These are phyloP conservation scores for Sialis lutaria DNA, from an alignment of 2,888 invertebrate species.

Conservation along the genomic window DNA sequence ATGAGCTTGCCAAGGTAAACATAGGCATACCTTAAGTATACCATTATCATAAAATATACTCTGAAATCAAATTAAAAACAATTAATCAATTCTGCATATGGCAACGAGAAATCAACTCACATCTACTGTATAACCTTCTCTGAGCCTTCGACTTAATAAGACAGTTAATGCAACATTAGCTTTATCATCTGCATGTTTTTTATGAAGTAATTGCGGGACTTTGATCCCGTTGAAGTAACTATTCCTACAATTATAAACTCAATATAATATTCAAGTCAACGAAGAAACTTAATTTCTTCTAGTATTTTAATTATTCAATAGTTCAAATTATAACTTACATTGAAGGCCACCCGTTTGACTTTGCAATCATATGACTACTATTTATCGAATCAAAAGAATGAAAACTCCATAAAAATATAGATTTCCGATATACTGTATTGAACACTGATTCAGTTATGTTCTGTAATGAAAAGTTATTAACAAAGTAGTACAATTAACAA, in stretches of 20 bases:
- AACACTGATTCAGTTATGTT: background rate
- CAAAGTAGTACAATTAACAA: background rate
- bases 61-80: slow-evolving; percentile 22
- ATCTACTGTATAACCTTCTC: slow-evolving; percentile 58
- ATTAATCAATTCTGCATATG: no score
- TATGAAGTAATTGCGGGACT: slow-evolving; percentile 34
- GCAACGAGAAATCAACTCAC: slow-evolving; percentile 17
- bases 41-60: slow-evolving; percentile 32
- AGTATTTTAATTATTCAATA: background rate
- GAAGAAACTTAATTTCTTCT: background rate
- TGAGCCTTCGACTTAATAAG: slow-evolving; percentile 50
- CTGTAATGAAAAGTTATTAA: background rate
- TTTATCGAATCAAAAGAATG: slow-evolving; percentile 11
- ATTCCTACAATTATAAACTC: slow-evolving; percentile 26
- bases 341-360: slow-evolving; percentile 7
- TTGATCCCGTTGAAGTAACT: slow-evolving; percentile 35
- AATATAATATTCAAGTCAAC: background rate
- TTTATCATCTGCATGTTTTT: slow-evolving; percentile 46
- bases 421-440: background rate
- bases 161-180: slow-evolving; percentile 40
- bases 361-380: background rate
- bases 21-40: slow-evolving; percentile 40
- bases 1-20: slow-evolving; percentile 54
- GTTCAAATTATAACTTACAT: slow-evolving; percentile 6
- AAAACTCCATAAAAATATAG: slow-evolving; percentile 17